A percentile compares a stretch with the other conserved stretches of the same genome.
These are phyloP conservation scores for Caenorhabditis sp. DNA, from an alignment of 2,888 invertebrate species.

Conservation along the genomic window DNA sequence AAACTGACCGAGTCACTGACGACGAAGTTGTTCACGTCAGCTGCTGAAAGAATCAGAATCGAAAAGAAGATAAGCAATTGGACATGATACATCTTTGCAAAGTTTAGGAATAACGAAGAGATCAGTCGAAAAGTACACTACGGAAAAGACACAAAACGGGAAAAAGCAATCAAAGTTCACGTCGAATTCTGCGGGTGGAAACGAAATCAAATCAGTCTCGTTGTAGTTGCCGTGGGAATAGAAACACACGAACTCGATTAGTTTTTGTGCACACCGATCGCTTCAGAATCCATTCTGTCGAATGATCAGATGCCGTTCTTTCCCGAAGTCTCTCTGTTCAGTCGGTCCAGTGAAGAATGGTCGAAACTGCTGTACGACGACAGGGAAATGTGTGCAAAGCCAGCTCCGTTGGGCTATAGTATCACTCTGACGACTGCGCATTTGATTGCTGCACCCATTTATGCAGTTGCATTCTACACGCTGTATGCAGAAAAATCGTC, in stretches of 20 bases:
- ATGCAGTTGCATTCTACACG: conserved; percentile 39
- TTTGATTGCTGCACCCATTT: conserved; percentile 51
- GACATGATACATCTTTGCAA: background rate
- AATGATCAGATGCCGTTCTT: conserved; percentile 44
- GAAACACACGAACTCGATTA: background rate
- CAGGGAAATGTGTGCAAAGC: conserved; percentile 42
- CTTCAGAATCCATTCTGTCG: background rate
- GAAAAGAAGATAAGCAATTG: conserved; percentile 7
- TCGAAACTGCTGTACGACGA: conserved; percentile 42
- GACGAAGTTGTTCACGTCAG: background rate
- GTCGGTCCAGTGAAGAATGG: conserved; percentile 35
- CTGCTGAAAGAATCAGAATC: background rate
- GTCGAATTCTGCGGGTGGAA: background rate
- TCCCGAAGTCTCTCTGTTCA: conserved; percentile 42
- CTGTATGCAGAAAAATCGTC: conserved; percentile 34
- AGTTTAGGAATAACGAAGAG: background rate
- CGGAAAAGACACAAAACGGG: background rate
- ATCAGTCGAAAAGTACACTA: background rate
- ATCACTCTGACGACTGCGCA: conserved; percentile 40
- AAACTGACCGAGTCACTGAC: background rate
- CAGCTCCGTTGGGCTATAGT: conserved; percentile 39
- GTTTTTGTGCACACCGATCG: no score
- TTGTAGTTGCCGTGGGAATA: conserved; percentile 2
- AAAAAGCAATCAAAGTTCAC: background rate
- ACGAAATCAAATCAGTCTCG: conserved; percentile 4